Evolutionary conservation across 2,113 vertebrate species (phyloP).

Genomic region (Falcunculus frontatus): DNA sequence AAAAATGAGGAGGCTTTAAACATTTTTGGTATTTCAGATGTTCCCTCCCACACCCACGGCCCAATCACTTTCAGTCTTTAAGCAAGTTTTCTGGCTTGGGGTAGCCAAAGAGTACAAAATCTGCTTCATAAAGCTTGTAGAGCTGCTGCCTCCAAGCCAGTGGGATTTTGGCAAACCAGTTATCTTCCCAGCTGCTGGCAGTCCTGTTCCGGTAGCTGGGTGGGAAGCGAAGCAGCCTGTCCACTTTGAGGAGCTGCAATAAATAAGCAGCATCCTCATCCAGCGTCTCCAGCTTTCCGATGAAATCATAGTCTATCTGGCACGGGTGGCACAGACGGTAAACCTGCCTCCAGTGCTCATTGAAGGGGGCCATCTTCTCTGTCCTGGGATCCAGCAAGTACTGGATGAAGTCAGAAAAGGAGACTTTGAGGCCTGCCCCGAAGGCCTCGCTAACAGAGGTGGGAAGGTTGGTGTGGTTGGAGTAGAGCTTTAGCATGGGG

Average conservation of each 20-base stretch:
- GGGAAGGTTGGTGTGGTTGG: constrained; percentile 83
- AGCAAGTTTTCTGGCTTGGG: constrained; percentile 88
- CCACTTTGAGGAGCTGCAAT: constrained; percentile 85
- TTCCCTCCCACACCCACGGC: neutral
- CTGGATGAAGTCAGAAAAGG: constrained; percentile 91
- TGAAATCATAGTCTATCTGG: constrained; percentile 97
- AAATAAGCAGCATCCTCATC: constrained; percentile 90
- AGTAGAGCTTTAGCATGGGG: constrained; percentile 85
- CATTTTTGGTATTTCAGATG: constrained; percentile 47
- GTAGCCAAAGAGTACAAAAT: constrained; percentile 95
- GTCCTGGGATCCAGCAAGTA: constrained; percentile 93
- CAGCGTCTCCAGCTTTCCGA: constrained; percentile 92
- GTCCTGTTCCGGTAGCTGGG: constrained; percentile 86
- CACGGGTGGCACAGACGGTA: constrained; percentile 95
- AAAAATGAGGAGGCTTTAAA: constrained; percentile 8
- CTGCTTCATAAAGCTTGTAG: constrained; percentile 91
- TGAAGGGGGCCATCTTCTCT: constrained; percentile 88
- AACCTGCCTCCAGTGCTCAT: constrained; percentile 95
- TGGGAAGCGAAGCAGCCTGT: constrained; percentile 88
- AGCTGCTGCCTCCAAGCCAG: constrained; percentile 83
- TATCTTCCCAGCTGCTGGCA: constrained; percentile 87
- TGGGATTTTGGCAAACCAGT: constrained; percentile 90
- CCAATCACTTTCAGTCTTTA: constrained; percentile 70
- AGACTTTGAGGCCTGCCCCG: constrained; percentile 79
- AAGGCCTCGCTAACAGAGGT: constrained; percentile 85